Evolutionary conservation across 2,888 invertebrate genomes (phyloP).

Genomic region (Strigamia crassipes): DNA sequence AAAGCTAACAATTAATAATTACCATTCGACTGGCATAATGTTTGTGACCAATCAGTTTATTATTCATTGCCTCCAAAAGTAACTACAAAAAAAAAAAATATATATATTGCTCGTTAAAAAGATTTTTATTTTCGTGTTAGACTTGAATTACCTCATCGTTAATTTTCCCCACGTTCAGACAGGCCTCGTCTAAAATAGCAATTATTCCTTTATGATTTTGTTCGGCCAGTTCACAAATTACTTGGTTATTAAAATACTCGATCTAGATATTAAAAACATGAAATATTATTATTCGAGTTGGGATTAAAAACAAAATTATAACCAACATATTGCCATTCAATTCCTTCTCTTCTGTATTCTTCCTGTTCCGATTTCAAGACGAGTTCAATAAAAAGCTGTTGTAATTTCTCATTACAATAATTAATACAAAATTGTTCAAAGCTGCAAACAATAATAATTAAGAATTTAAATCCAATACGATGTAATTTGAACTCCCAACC

Average conservation of each 20-base stretch:
- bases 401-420: conserved; percentile 97
- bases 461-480: not conserved
- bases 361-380: conserved; percentile 98
- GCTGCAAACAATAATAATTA: conserved; percentile 54
- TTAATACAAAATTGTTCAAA: conserved; percentile 99
- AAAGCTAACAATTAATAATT: conserved; percentile 54
- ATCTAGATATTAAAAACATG: conserved; percentile 62
- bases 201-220: conserved; percentile 86
- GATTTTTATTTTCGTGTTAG: too few relatives aligned
- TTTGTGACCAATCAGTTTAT: conserved; percentile 78
- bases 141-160: conserved; percentile 64
- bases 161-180: conserved; percentile 91
- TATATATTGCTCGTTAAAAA: too few relatives aligned
- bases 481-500: conserved; percentile 61
- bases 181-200: conserved; percentile 96
- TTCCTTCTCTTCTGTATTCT: conserved; percentile 93
- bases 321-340: conserved; percentile 81
- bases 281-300: not conserved
- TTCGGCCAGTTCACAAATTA: conserved; percentile 94
- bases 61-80: conserved; percentile 90
- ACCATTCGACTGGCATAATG: conserved; percentile 82
- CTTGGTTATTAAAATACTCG: conserved; percentile 95
- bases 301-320: conserved; percentile 6
- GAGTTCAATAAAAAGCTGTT: conserved; percentile 96
- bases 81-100: conserved; percentile 65